Percentiles rank a stretch among this genome's conserved stretches.
phyloP scores from a whole-genome alignment of 1,140 invertebrate genomes.

The Drosophila willistoni region DNA sequence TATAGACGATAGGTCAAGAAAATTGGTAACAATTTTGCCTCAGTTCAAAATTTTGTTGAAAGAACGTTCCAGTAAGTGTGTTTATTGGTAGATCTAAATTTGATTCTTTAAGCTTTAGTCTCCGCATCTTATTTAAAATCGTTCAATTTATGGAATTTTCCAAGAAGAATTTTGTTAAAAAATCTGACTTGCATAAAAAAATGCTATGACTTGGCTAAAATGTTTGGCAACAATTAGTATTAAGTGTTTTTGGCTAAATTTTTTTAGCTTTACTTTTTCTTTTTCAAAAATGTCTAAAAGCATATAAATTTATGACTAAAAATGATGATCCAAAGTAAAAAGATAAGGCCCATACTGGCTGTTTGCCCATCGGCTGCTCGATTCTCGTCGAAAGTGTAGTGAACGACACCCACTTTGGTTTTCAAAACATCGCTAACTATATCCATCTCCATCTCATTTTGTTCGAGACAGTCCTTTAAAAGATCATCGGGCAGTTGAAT shows the following conservation, averaged over 20 bases:
- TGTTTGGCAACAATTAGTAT: no score
- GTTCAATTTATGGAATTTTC: no score
- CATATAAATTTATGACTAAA: not conserved
- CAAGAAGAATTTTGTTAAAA: no score
- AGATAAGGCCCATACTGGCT: not conserved
- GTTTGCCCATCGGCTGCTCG: not conserved
- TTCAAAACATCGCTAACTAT: constrained; percentile 18
- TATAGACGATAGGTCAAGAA: no score
- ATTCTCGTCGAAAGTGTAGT: constrained; percentile 11
- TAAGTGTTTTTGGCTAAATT: not conserved
- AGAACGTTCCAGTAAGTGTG: no score
- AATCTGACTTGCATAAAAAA: no score
- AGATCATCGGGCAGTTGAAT: constrained; percentile 62
- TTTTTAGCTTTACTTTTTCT: not conserved
- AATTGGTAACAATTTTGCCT: no score
- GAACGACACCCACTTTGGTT: constrained; percentile 39
- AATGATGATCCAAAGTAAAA: not conserved
- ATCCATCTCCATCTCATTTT: not conserved
- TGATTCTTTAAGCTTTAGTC: no score
- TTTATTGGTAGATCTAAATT: no score
- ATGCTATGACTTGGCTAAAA: no score
- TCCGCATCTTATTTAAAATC: no score
- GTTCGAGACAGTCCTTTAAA: constrained; percentile 41
- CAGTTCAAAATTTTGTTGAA: no score
- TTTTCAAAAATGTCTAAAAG: not conserved